phyloP scores from a whole-genome alignment of 2,113 vertebrate genomes.

The Ivindomyrus marchei region DNA sequence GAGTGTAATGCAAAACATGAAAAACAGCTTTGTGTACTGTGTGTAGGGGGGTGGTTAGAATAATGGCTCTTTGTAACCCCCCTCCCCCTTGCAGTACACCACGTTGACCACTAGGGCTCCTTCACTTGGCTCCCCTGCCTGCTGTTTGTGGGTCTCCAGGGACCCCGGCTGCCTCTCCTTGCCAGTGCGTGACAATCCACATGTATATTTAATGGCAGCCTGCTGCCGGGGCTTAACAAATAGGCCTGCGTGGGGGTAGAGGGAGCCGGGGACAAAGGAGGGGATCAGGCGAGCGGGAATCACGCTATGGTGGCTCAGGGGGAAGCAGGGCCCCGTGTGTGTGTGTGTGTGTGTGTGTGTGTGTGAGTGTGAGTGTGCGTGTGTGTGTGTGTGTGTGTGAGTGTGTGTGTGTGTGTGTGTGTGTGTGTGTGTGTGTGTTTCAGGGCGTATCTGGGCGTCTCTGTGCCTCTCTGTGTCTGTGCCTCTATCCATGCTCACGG shows the following conservation, averaged over 20 bases:
- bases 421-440: too few relatives aligned
- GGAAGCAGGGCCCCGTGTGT: not conserved
- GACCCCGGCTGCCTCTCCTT: constrained; percentile 58
- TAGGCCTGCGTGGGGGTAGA: constrained; percentile 59
- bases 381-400: too few relatives aligned
- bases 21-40: constrained; percentile 49
- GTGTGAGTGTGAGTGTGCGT: too few relatives aligned
- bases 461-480: not conserved
- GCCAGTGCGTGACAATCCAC: constrained; percentile 66
- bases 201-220: constrained; percentile 78
- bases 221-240: constrained; percentile 74
- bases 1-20: not conserved
- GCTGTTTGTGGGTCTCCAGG: constrained; percentile 36
- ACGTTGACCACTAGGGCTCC: not conserved
- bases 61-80: not conserved
- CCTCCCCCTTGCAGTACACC: not conserved
- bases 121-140: constrained; percentile 39
- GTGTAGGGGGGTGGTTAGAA: constrained; percentile 51
- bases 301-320: constrained; percentile 42
- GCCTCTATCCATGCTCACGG: not conserved
- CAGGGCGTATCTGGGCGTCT: not conserved
- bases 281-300: constrained; percentile 52
- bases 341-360: not conserved
- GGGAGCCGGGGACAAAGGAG: constrained; percentile 30
- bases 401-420: too few relatives aligned